A percentile compares a stretch with the other conserved stretches of the same genome.
Conservation (phyloP, 2,113 vertebrate species). For the Gymnarchus niloticus region DNA sequence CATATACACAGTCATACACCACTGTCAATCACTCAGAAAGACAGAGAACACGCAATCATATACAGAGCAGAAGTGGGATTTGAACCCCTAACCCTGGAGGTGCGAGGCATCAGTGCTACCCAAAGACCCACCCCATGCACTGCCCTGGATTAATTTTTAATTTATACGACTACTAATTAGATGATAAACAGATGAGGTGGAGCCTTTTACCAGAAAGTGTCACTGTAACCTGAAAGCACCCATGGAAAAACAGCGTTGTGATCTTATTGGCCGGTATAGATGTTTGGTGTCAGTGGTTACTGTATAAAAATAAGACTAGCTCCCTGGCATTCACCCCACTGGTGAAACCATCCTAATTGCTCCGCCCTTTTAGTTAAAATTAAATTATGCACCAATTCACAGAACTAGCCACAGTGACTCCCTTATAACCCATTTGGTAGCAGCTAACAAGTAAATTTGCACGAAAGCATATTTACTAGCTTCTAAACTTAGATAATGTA, state of each 20-base stretch:
- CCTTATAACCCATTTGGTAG: not conserved
- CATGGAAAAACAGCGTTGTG: not conserved
- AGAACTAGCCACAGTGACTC: not conserved
- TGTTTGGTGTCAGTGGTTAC: not conserved
- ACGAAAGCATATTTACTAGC: not conserved
- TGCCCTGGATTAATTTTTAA: not conserved
- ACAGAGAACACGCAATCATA: not conserved
- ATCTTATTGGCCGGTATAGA: not conserved
- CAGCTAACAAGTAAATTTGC: not conserved
- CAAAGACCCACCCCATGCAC: not conserved
- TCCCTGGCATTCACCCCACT: not conserved
- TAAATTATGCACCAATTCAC: not conserved
- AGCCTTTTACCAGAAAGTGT: not conserved
- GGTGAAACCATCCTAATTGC: not conserved
- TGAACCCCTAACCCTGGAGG: not conserved
- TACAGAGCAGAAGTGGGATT: not conserved
- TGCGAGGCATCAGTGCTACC: not conserved
- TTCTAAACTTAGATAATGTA: not conserved
- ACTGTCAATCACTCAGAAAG: too few relatives aligned
- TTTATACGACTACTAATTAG: not conserved
- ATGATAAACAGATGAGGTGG: not conserved
- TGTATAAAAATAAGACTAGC: conserved; percentile 1
- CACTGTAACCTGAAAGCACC: not conserved
- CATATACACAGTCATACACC: not conserved
- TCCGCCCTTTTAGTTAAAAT: conserved; percentile 5